Evolutionary conservation across 2,888 invertebrate genomes (phyloP), one percentile per base, ranked within the genome.

Genomic region (Drosophila borborema): DNA sequence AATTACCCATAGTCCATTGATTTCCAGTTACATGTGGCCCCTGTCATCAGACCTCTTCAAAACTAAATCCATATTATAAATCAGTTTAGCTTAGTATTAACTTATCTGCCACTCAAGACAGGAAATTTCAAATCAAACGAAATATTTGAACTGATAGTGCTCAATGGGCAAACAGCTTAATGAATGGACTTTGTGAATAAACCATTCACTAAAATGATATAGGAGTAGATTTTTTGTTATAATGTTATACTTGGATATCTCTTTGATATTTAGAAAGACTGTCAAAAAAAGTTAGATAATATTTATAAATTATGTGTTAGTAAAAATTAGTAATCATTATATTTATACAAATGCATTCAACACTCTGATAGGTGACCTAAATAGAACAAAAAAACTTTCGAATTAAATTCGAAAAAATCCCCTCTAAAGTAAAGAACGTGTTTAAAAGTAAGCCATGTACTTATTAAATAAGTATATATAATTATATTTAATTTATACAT

Each of bases 101-200:
- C 66, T 78, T 64, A 80, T 80, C 77, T 43, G 1, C 31, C 49
- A 38, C 34, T 8, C 12, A 12, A 48, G 28, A 20, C 77, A 66
- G 77, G 77, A 77, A 77, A 76, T 66, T 31, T 40, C n/a, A 4
- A 53, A 75, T 77, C 80, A 80, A 6, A 45, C 3, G n/a, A 66
- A 62, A 73, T 60, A 69, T 43, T 28, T 6, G 18, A 38, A 20
- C 60, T 67, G 67, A 76, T 78, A 62, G 46, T 8, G 23, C 36
- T 56, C 56, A 45, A 48, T 28, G 46, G 46, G 12, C 16, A 18
- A 16, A 40, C 3, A 4, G 40, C 49, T 60, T 49, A 31, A 28
- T 60, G 60, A 60, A 60, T 60, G 49, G 20, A 10, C 16, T 28
- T 20, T 48, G 18, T 31, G 20, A 31, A 38, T 38, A 14, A 31